Evolutionary conservation across 1,140 invertebrate genomes (phyloP).

Genomic region (Globodera rostochiensis): DNA sequence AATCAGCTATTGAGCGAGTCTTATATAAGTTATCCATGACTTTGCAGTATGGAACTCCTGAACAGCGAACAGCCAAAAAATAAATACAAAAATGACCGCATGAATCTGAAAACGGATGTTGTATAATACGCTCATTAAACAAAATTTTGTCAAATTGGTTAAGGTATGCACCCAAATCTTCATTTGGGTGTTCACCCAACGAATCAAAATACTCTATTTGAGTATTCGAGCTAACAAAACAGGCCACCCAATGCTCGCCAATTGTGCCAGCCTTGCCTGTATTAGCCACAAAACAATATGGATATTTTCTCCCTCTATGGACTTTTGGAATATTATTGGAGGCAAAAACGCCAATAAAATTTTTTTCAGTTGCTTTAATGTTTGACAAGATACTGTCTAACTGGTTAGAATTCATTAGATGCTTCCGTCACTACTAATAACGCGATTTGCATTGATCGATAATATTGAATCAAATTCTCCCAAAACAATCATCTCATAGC

Average conservation of each 20-base stretch:
- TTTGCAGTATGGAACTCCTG: neutral
- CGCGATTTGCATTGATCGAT: slow-evolving; percentile 35
- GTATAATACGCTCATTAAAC: slow-evolving; percentile 1
- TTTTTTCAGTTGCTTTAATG: slow-evolving; percentile 3
- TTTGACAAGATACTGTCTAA: slow-evolving; percentile 11
- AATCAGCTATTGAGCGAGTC: too few relatives aligned
- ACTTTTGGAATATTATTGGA: slow-evolving; percentile 19
- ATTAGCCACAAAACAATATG: slow-evolving; percentile 29
- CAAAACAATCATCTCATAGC: slow-evolving; percentile 31
- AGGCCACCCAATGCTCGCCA: slow-evolving; percentile 22
- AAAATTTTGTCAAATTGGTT: neutral
- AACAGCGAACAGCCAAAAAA: slow-evolving; percentile 9
- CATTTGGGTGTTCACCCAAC: slow-evolving; percentile 6
- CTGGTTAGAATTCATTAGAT: slow-evolving; percentile 26
- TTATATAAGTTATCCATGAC: neutral
- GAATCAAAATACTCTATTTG: slow-evolving; percentile 31
- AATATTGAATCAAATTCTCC: slow-evolving; percentile 37
- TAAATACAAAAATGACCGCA: slow-evolving; percentile 29
- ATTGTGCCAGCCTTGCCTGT: neutral
- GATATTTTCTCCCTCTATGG: neutral
- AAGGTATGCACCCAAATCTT: slow-evolving; percentile 6
- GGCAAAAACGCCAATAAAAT: slow-evolving; percentile 27
- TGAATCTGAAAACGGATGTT: neutral
- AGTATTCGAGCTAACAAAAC: neutral
- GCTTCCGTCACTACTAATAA: slow-evolving; percentile 32